These are phyloP conservation scores for Oenanthe melanoleuca DNA, from an alignment of 2,113 vertebrate species.

Conservation along the genomic window DNA sequence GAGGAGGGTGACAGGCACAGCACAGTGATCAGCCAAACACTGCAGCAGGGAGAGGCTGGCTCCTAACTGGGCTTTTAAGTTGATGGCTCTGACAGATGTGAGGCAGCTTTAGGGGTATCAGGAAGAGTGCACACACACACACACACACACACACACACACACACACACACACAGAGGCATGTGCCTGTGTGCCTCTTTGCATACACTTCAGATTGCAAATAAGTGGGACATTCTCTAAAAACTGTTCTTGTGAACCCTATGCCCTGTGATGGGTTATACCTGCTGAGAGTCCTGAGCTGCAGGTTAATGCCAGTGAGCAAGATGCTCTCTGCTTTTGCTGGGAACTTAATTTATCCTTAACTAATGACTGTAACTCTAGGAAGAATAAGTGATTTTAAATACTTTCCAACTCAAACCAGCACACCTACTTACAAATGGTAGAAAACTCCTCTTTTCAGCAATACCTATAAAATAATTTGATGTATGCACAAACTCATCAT, in stretches of 20 bases:
- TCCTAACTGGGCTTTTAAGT: not conserved
- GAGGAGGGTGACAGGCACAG: not conserved
- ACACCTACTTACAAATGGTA: not conserved
- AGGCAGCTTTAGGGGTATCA: not conserved
- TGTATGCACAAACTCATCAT: not conserved
- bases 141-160: not conserved
- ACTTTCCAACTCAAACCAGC: not conserved
- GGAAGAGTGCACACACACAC: not conserved
- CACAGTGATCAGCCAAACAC: not conserved
- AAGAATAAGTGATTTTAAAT: not conserved
- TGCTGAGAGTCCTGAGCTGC: not conserved
- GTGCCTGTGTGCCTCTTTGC: not conserved
- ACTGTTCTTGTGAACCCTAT: not conserved
- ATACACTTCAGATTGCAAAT: not conserved
- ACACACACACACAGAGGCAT: not conserved
- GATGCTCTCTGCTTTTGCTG: not conserved
- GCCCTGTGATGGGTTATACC: not conserved
- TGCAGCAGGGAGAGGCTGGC: not conserved
- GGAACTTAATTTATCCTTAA: not conserved
- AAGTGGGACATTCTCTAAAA: not conserved
- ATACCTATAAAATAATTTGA: not conserved
- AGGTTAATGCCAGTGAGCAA: not conserved
- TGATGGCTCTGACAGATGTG: not conserved
- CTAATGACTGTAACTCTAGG: not conserved
- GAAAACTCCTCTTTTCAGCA: not conserved